These are phyloP conservation scores for Hesperia comma DNA, from an alignment of 2,888 invertebrate species.

Conservation along the genomic window DNA sequence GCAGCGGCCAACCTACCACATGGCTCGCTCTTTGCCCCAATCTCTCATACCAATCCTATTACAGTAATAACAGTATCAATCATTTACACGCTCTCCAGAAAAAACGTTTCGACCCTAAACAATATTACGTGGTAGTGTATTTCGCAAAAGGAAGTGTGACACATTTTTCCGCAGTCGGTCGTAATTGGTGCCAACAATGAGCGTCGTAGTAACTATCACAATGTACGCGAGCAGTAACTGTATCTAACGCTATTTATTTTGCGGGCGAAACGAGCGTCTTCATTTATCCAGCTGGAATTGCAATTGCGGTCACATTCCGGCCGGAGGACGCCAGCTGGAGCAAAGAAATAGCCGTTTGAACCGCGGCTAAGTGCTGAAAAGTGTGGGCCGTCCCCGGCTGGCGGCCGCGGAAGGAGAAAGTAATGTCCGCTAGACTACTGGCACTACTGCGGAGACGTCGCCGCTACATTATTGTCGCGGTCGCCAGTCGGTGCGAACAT, in stretches of 20 bases:
- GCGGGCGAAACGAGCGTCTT: constrained; percentile 62
- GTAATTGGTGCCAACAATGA: constrained; percentile 62
- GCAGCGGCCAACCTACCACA: too few species aligned
- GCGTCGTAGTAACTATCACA: constrained; percentile 53
- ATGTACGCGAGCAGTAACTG: constrained; percentile 38
- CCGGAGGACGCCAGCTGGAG: constrained; percentile 37
- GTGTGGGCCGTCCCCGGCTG: constrained; percentile 53
- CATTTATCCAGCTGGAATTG: constrained; percentile 65
- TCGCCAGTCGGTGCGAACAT: too few species aligned
- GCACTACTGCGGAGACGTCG: constrained; percentile 60
- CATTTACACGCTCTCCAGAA: too few species aligned
- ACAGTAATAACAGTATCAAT: too few species aligned
- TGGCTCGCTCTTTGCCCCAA: too few species aligned
- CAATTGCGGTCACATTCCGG: constrained; percentile 69
- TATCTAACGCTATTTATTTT: constrained; percentile 56
- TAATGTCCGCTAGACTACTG: constrained; percentile 54
- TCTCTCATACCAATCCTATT: too few species aligned
- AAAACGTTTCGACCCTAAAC: too few species aligned
- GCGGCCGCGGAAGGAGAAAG: constrained; percentile 55
- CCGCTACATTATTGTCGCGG: too few species aligned
- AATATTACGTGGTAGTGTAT: constrained; percentile 21
- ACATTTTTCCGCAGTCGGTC: constrained; percentile 57
- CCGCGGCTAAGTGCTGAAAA: constrained; percentile 69
- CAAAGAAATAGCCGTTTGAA: constrained; percentile 49
- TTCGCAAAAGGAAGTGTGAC: constrained; percentile 49